phyloP scores from a whole-genome alignment of 2,797 vertebrate genomes.

The Geotria australis region DNA sequence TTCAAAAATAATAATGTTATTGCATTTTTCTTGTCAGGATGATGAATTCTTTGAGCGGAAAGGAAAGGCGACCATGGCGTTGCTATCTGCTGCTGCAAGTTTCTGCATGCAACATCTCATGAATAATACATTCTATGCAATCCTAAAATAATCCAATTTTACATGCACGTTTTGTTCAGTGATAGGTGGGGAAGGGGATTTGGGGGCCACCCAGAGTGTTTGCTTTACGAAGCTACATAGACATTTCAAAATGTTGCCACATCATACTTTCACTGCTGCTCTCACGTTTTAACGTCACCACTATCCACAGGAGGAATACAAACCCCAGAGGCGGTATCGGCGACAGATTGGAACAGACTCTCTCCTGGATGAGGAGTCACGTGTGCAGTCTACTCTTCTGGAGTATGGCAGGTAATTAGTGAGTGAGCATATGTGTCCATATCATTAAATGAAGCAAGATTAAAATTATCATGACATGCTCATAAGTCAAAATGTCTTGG shows the following conservation, averaged over 20 bases:
- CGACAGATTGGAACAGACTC: constrained; percentile 37
- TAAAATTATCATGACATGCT: no score
- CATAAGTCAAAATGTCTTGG: no score
- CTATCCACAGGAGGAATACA: constrained; percentile 38
- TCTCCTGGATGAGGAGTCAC: constrained; percentile 54
- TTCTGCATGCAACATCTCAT: not conserved
- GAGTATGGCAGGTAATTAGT: constrained; percentile 54
- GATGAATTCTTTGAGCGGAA: constrained; percentile 48
- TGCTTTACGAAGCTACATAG: no score
- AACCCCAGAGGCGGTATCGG: constrained; percentile 59
- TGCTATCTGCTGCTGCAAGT: constrained; percentile 47
- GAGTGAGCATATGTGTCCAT: not conserved
- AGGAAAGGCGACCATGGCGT: constrained; percentile 28
- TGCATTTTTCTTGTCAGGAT: constrained; percentile 22
- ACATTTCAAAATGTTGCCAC: no score
- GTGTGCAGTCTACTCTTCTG: constrained; percentile 59
- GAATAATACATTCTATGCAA: not conserved
- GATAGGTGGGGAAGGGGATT: no score
- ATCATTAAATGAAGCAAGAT: no score
- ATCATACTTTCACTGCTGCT: no score
- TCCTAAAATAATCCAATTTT: constrained; percentile 1
- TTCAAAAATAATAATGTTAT: not conserved
- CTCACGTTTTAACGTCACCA: no score
- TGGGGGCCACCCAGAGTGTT: no score
- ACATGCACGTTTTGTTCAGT: not conserved